Base-by-base conservation (phyloP, 2,888 invertebrate genomes). In the Sinohyriopsis cumingii region DNA sequence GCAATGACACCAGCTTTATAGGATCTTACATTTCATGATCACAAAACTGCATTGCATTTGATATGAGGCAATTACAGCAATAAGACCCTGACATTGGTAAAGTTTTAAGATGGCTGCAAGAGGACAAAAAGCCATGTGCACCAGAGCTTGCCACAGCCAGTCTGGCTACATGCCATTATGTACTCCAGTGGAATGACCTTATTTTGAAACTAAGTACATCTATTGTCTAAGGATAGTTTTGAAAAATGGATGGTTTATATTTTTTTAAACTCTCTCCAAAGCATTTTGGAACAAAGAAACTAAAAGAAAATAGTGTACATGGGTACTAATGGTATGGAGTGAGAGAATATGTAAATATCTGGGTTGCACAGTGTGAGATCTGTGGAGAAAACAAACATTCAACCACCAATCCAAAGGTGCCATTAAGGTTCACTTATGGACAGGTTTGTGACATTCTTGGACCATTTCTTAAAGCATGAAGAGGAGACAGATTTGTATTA, bases 401-500 rank as follows among this genome's bases (percentile, higher is more conserved):
- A 59, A n/a, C 55, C 20, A 63, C 66, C 20, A 62, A 53, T 3
- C 67, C 63, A 18, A 66, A 24, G 55, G 74, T 75, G 22, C 72
- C 73, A 9, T 59, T 73, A 55, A 72, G 72, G 22, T 28, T 19
- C 67, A 24, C 72, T 68, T 19, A 22, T 75, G 63, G 76, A 78
- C 55, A 55, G 75, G 19, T 19, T 76, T 55, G 55, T 62, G 80
- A 79, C 68, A 54, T 76, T 20, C 55, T 79, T 28, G 77, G 78
- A 28, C 77, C 73, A 22, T 64, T 80, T 7, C 77, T 73, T 3
- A 18, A 15, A n/a, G 68, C 78, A 9, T 66, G 55, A 18, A 68
- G 71, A 25, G 77, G 72, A 28, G 79, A 79, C 55, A 57, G 68
- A 25, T 80, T 72, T 67, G 69, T 79, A 24, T 61, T 80, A 59